phyloP scores from a whole-genome alignment of 2,888 invertebrate genomes.

The Elaeidobius kamerunicus region DNA sequence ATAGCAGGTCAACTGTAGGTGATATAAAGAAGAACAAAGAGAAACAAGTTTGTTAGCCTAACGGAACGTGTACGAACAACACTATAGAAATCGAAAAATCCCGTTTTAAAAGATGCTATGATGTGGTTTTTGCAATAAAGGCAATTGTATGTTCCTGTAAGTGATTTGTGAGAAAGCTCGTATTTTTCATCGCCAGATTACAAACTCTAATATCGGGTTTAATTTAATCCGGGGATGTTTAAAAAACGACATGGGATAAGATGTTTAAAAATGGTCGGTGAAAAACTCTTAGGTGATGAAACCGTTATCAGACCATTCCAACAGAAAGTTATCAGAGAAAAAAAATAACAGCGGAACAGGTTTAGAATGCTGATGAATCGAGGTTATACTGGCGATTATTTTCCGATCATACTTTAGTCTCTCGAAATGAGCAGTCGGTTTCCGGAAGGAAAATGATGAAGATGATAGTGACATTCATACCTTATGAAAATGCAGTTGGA shows the following conservation, averaged over 20 bases:
- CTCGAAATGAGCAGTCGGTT: slow-evolving; percentile 1
- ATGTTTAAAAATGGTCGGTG: not conserved
- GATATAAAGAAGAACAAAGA: not conserved
- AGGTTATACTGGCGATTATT: slow-evolving; percentile 1
- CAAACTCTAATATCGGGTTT: not conserved
- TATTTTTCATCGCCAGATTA: not conserved
- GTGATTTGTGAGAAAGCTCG: not conserved
- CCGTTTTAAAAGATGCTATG: not conserved
- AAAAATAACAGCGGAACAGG: not conserved
- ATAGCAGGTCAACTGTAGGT: no score
- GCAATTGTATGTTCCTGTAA: not conserved
- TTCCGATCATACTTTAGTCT: slow-evolving; percentile 3
- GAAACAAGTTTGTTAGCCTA: not conserved
- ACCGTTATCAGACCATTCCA: not conserved
- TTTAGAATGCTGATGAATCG: not conserved
- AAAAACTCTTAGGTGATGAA: not conserved
- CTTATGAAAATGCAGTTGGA: no score
- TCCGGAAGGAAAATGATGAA: slow-evolving; percentile 1
- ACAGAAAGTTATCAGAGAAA: not conserved
- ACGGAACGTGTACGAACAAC: not conserved
- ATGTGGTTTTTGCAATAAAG: not conserved
- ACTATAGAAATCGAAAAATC: not conserved
- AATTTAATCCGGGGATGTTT: not conserved
- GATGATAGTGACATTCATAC: not conserved
- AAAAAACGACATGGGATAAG: not conserved